Base-by-base conservation (phyloP, 2,113 vertebrate species). In the Tychaedon coryphoeus region DNA sequence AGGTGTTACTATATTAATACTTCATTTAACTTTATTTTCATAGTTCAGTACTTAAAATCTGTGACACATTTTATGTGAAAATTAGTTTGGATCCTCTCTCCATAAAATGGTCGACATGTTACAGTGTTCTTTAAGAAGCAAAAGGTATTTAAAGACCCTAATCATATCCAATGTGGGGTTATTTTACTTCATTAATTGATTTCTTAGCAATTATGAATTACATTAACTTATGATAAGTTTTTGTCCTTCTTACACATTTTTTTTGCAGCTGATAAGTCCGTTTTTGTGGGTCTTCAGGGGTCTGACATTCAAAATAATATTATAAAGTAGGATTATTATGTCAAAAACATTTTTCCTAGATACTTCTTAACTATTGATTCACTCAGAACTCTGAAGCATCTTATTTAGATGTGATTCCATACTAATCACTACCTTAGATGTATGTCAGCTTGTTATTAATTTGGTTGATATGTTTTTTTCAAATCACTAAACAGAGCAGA, bases 111-210 rank as follows among this genome's bases (percentile, higher is more conserved):
- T 31, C 36, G 17, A 45, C 6, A 38, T 10, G 2, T 43, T 80
- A 25, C 0, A 2, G 2, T 0, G 1, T 19, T 26, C 62, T 74
- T n/a, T 38, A n/a, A 45, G 58, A 31, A 65, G 15, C 0, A 22
- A 51, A 91, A 77, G 1, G 7, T 34, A 20, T 82, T 86, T 66
- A 19, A 65, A 57, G 31, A 40, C 12, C 8, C 2, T 54, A 5
- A n/a, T 71, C 5, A 34, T 64, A 80, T 42, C 8, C 26, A 69
- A 2, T 9, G 10, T 42, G 2, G 3, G 12, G 6, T 26, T 71
- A 16, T 69, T 70, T 91, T 58, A 20, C 8, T 67, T 3, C 29
- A 67, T 71, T 40, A 61, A 57, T 23, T 72, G 2, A 57, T 76
- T 66, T 38, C 3, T 22, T 45, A 48, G 9, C 1, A 61, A 25